A percentile compares a stretch with the other conserved stretches of the same genome.
These are phyloP conservation scores for Lysandra coridon DNA, from an alignment of 2,888 invertebrate genomes.

Conservation along the genomic window DNA sequence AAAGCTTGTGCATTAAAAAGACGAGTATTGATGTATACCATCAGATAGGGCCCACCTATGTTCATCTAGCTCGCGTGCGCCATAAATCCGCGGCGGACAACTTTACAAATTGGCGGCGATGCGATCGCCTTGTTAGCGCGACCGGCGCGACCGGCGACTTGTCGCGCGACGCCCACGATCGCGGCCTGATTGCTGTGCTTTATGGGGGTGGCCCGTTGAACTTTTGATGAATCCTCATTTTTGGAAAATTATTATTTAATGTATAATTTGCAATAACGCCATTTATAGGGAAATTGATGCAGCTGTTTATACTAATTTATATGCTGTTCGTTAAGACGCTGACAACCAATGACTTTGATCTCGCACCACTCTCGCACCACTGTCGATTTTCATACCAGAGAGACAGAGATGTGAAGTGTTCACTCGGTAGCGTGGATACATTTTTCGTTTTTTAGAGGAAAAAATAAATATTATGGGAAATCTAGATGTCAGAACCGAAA, in stretches of 20 bases:
- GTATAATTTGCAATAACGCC: neutral
- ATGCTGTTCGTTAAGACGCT: neutral
- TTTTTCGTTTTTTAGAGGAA: no score
- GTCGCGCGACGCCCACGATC: constrained; percentile 38
- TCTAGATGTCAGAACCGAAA: no score
- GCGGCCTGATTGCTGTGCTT: neutral
- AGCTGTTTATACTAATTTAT: neutral
- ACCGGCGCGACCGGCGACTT: constrained; percentile 50
- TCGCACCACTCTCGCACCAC: no score
- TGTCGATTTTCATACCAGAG: no score
- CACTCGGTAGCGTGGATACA: no score
- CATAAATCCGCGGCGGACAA: constrained; percentile 70
- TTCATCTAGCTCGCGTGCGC: constrained; percentile 62
- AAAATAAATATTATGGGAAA: no score
- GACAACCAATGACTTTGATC: no score
- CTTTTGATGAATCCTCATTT: neutral
- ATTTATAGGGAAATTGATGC: neutral
- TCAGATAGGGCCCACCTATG: constrained; percentile 53
- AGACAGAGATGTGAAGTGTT: no score
- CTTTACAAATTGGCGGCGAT: constrained; percentile 74
- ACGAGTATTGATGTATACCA: constrained; percentile 10
- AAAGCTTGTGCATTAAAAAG: constrained; percentile 8
- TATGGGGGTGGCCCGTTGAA: neutral
- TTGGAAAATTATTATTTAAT: neutral
- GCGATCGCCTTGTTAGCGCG: constrained; percentile 54